These are phyloP conservation scores for Stenchaetothrips biformis DNA, from an alignment of 2,888 invertebrate species.

Conservation along the genomic window DNA sequence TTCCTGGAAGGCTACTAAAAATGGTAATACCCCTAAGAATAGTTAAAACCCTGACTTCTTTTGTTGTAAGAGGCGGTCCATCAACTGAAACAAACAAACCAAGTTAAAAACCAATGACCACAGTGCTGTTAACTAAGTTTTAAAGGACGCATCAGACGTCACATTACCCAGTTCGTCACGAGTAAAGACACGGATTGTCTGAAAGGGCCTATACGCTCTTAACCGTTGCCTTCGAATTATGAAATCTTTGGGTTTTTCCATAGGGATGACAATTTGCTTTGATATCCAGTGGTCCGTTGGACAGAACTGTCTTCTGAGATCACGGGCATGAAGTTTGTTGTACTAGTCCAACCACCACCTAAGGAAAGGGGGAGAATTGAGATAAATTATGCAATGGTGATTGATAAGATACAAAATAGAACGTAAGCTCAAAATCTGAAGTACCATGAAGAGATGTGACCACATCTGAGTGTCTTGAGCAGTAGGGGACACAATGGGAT, in stretches of 20 bases:
- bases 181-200: conserved; percentile 53
- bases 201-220: conserved; percentile 49
- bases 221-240: conserved; percentile 46
- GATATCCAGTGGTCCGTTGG: conserved; percentile 65
- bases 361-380: conserved; percentile 33
- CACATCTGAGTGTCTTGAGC: conserved; percentile 60
- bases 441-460: conserved; percentile 72
- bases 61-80: conserved; percentile 78
- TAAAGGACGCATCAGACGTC: not conserved
- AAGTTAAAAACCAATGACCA: conserved; percentile 6
- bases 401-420: not conserved
- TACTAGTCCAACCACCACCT: conserved; percentile 68
- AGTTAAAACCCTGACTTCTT: conserved; percentile 80
- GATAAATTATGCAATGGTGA: not conserved
- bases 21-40: conserved; percentile 89
- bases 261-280: conserved; percentile 47
- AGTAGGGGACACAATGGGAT: conserved; percentile 34
- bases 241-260: conserved; percentile 54
- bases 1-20: conserved; percentile 86
- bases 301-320: conserved; percentile 75
- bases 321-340: conserved; percentile 80
- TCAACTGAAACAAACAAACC: conserved; percentile 53
- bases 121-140: conserved; percentile 27
- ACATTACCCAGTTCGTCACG: conserved; percentile 50
- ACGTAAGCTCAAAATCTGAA: not conserved